Percentiles rank a stretch among this genome's conserved stretches.
phyloP scores from a whole-genome alignment of 2,888 invertebrate genomes.

The Bugula neritina region DNA sequence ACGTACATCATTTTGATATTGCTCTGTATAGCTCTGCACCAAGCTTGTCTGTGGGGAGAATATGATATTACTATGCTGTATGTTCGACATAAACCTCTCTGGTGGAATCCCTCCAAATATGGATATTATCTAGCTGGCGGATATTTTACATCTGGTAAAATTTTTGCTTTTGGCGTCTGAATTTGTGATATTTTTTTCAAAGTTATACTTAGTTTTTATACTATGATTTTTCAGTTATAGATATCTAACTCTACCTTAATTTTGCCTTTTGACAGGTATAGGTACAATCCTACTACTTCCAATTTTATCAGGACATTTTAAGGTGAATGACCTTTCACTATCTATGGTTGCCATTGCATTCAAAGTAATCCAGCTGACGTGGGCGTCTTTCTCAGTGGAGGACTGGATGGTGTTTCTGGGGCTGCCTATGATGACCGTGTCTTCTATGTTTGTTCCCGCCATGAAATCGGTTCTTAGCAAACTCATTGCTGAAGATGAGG shows the following conservation, averaged over 20 bases:
- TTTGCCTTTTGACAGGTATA: slow-evolving; percentile 43
- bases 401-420: slow-evolving; percentile 46
- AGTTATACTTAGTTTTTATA: no score
- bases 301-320: slow-evolving; percentile 38
- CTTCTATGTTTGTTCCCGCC: slow-evolving; percentile 45
- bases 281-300: slow-evolving; percentile 47
- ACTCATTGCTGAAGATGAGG: slow-evolving; percentile 43
- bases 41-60: slow-evolving; percentile 49
- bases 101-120: slow-evolving; percentile 44
- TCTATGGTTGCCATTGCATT: slow-evolving; percentile 44
- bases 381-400: slow-evolving; percentile 38
- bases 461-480: slow-evolving; percentile 49
- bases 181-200: neutral
- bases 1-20: slow-evolving; percentile 39
- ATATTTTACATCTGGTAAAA: slow-evolving; percentile 33
- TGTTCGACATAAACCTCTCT: slow-evolving; percentile 44
- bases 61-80: slow-evolving; percentile 48
- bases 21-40: slow-evolving; percentile 38
- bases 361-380: slow-evolving; percentile 40
- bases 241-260: neutral
- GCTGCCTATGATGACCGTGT: slow-evolving; percentile 43
- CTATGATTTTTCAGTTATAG: no score
- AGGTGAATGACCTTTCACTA: slow-evolving; percentile 41
- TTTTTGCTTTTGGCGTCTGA: neutral
- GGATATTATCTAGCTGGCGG: slow-evolving; percentile 49